These are phyloP conservation scores for Ciona savignyi DNA, from an alignment of 23 tunicate species.

Conservation along the genomic window DNA sequence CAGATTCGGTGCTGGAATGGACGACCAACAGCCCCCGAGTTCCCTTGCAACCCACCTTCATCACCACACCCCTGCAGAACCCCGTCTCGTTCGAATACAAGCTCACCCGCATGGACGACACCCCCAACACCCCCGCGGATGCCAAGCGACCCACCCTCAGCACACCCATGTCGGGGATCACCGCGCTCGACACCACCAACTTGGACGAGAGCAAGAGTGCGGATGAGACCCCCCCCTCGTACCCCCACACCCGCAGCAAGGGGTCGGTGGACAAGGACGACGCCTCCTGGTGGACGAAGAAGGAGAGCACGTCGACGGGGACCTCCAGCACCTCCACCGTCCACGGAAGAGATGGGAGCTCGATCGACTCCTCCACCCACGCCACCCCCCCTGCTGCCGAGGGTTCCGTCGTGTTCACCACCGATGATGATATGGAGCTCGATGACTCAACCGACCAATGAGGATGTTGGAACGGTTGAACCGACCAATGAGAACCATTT, in stretches of 20 bases:
- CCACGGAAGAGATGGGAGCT: background rate
- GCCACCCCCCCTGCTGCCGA: background rate
- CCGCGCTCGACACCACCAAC: background rate
- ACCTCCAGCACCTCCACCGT: background rate
- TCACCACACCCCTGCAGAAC: background rate
- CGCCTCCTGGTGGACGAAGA: background rate
- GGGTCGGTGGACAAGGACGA: background rate
- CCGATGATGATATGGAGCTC: slow-evolving; percentile 52
- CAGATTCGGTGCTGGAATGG: slow-evolving; percentile 8
- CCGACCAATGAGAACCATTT: too few species aligned
- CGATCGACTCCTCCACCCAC: background rate
- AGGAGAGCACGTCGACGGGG: background rate
- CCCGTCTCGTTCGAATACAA: background rate
- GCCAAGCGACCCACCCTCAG: slow-evolving; percentile 5
- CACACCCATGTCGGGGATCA: slow-evolving; percentile 20
- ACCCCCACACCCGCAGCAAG: background rate
- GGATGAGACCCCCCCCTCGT: background rate
- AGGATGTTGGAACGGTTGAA: too few species aligned
- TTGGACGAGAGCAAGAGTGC: background rate
- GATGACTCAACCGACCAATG: slow-evolving; percentile 24
- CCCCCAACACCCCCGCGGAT: slow-evolving; percentile 3
- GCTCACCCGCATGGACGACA: background rate
- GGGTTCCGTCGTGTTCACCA: slow-evolving; percentile 6
- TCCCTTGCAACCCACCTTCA: slow-evolving; percentile 5
- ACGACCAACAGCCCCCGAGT: background rate